phyloP scores from a whole-genome alignment of 2,888 invertebrate genomes.

The Epinotia ramella region DNA sequence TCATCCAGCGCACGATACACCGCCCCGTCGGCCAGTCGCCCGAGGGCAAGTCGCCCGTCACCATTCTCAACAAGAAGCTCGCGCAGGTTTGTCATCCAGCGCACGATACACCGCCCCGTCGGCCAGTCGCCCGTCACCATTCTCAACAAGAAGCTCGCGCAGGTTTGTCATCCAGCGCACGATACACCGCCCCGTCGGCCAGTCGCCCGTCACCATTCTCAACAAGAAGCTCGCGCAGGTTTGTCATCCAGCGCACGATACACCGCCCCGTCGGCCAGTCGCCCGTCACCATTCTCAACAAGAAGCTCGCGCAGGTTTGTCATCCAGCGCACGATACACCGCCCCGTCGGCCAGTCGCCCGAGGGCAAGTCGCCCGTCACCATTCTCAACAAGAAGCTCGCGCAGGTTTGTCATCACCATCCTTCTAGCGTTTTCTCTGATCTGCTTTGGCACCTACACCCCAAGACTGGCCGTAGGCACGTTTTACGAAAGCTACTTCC shows the following conservation, averaged over 20 bases:
- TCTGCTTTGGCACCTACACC: background rate
- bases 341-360: constrained; percentile 58
- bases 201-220: constrained; percentile 67
- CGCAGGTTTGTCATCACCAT: constrained; percentile 62
- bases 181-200: constrained; percentile 69
- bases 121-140: constrained; percentile 64
- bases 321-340: constrained; percentile 80
- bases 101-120: constrained; percentile 75
- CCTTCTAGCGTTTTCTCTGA: background rate
- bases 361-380: constrained; percentile 75
- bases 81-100: constrained; percentile 81
- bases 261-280: constrained; percentile 65
- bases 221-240: constrained; percentile 79
- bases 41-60: constrained; percentile 74
- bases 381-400: constrained; percentile 76
- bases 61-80: constrained; percentile 76
- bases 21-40: constrained; percentile 59
- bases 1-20: constrained; percentile 81
- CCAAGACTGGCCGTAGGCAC: no score
- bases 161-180: constrained; percentile 82
- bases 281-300: constrained; percentile 72
- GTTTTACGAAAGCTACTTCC: no score
- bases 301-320: constrained; percentile 79
- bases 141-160: constrained; percentile 76
- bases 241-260: constrained; percentile 81